phyloP scores from a whole-genome alignment of 2,888 invertebrate genomes.

The Epicampocera succincta region DNA sequence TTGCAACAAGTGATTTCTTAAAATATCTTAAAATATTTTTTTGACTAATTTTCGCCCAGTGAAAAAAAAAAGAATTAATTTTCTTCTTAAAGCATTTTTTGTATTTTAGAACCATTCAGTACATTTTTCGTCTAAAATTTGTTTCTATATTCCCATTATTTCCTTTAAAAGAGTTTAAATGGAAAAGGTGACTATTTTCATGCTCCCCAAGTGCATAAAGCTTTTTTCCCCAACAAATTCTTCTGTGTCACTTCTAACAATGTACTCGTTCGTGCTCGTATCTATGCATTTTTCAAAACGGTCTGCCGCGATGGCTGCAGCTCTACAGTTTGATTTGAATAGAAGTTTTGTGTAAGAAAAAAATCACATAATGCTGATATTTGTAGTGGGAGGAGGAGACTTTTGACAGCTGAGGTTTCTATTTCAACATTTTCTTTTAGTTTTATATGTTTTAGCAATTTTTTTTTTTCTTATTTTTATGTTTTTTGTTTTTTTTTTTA shows the following conservation, averaged over 20 bases:
- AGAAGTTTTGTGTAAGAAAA: background rate
- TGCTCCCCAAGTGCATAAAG: background rate
- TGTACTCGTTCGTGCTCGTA: background rate
- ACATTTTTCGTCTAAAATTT: no score
- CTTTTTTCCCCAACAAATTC: background rate
- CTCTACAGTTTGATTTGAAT: background rate
- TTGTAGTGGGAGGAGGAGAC: slow-evolving; percentile 40
- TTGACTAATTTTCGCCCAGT: no score
- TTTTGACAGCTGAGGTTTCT: slow-evolving; percentile 28
- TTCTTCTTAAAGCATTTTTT: no score
- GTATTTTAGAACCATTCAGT: no score
- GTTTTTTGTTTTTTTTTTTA: background rate
- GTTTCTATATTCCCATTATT: no score
- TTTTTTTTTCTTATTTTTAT: slow-evolving; percentile 13
- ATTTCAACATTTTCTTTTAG: slow-evolving; percentile 13
- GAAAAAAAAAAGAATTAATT: no score
- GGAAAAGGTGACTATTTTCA: background rate
- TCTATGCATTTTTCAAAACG: background rate
- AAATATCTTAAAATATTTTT: no score
- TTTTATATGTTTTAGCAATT: slow-evolving; percentile 16
- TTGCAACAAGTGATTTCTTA: no score
- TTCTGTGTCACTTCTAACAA: slow-evolving; percentile 12
- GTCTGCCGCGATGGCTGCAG: slow-evolving; percentile 22
- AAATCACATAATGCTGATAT: slow-evolving; percentile 10
- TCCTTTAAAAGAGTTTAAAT: background rate